A percentile compares a stretch with the other conserved stretches of the same genome.
Conservation (phyloP, 2,797 vertebrate species). For the Streptopelia turtur region DNA sequence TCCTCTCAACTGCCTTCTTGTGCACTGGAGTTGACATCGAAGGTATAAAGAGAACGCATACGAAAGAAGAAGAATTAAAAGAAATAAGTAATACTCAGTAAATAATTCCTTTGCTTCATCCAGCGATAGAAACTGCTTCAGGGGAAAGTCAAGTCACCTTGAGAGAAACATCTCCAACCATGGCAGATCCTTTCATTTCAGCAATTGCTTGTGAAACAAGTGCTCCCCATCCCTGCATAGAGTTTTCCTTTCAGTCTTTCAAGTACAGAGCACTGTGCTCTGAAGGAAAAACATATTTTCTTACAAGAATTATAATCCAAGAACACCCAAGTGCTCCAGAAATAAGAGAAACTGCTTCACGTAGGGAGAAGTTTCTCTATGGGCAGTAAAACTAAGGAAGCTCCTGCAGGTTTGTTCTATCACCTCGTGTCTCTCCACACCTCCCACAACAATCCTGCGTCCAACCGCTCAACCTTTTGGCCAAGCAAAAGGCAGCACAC, state of each 20-base stretch:
- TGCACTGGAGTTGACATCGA: not conserved
- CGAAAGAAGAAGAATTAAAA: not conserved
- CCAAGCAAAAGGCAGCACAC: not conserved
- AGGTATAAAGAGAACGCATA: not conserved
- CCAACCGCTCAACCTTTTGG: not conserved
- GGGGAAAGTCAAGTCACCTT: not conserved
- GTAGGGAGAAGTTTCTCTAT: not conserved
- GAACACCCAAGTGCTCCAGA: not conserved
- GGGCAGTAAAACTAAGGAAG: not conserved
- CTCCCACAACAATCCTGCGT: not conserved
- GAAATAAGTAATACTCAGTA: not conserved
- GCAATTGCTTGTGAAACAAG: not conserved
- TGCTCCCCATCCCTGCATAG: accelerated
- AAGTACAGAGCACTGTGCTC: not conserved
- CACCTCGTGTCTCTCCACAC: not conserved
- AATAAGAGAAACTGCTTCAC: not conserved
- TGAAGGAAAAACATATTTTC: not conserved
- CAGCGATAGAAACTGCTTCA: not conserved
- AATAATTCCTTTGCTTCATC: not conserved
- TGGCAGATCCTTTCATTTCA: not conserved
- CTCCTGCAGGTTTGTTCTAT: not conserved
- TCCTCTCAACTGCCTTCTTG: not conserved
- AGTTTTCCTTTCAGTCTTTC: not conserved
- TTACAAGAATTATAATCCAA: not conserved
- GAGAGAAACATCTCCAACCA: not conserved